Evolutionary conservation across 2,888 invertebrate species (phyloP), one percentile per base, ranked within the genome.

Genomic region (Acanthosepion pharaonis): DNA sequence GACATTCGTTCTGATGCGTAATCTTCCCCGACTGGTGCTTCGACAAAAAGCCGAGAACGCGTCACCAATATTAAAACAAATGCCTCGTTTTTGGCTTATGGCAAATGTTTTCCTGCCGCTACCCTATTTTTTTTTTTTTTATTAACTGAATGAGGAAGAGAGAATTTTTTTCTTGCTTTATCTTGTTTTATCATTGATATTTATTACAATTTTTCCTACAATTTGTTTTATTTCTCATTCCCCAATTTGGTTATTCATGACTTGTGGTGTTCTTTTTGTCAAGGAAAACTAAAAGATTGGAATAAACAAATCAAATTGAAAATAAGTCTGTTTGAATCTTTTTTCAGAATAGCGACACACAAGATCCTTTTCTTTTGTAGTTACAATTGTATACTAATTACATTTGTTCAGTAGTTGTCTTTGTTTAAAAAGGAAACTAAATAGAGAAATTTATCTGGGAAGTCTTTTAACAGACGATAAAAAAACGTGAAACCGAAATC

Each of bases 1-100:
- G 78, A 78, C 78, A 78, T n/a, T 78, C 78, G n/a, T 78, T 78
- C 33, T 78, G 78, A 78, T 78, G 78, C 78, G n/a, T 78, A 78
- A 78, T 78, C 78, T 78, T 78, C n/a, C 78, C 33, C 78, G 78
- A 33, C 33, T 78, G 78, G 78, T 33, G 78, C 33, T 78, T 78
- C 78, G 18, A 78, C 78, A 78, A 33, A 78, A 78, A 78, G n/a
- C 78, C 78, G n/a, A 78, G 78, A 78, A 78, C n/a, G 78, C 78
- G 78, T 15, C n/a, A 78, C n/a, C n/a, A 78, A 78, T 78, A 78
- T 78, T 78, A 78, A 78, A 78, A 78, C n/a, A 78, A 78, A n/a
- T 78, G 78, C n/a, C 78, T 78, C 33, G 78, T 33, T 78, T 78
- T n/a, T 78, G 18, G 78, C 78, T 78, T n/a, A 78, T 78, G 78